Base-by-base conservation (phyloP, 2,888 invertebrate genomes). In the Tenthredo notha region DNA sequence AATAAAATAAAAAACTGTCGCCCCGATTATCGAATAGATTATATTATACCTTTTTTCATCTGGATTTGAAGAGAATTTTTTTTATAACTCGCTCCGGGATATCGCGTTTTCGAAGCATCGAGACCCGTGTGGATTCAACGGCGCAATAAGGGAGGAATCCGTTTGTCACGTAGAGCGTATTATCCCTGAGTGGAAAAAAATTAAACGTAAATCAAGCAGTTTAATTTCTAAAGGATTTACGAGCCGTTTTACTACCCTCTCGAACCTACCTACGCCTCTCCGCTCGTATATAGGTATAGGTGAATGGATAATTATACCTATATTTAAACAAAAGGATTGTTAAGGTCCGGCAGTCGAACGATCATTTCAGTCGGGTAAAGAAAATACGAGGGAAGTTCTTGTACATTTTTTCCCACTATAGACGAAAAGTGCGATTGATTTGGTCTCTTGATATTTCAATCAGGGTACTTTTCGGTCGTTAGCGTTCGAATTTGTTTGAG, bases 101-200 rank as follows among this genome's bases (percentile, higher is more conserved):
- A n/a, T 70, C 70, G 33, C 70, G 43, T 74, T 74, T 43, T 21
- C 74, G 43, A 74, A 74, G 43, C 40, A 40, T 43, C n/a, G 40
- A 29, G 43, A n/a, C n/a, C 43, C 40, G 15, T 2, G 21, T 5
- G n/a, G 33, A 77, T 12, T 18, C 29, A 61, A 61, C n/a, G 80
- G 29, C 80, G 80, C 80, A 61, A 61, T 61, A 80, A 61, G 61
- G 33, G 80, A 37, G 21, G 58, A 80, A 80, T 80, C 80, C 80
- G 80, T 80, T 80, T 61, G 80, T 80, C 80, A 80, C 80, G 80
- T 80, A 80, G 61, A 61, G n/a, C 58, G 61, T 80, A 80, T 80
- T 80, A 80, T 6, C 33, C 18, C 80, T 37, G 80, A 80, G 80
- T 80, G 80, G 47, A 61, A 33, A 61, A 37, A 74, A 50, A 47